Evolutionary conservation across 2,797 vertebrate species (phyloP).

Genomic region (Xenopus petersii): DNA sequence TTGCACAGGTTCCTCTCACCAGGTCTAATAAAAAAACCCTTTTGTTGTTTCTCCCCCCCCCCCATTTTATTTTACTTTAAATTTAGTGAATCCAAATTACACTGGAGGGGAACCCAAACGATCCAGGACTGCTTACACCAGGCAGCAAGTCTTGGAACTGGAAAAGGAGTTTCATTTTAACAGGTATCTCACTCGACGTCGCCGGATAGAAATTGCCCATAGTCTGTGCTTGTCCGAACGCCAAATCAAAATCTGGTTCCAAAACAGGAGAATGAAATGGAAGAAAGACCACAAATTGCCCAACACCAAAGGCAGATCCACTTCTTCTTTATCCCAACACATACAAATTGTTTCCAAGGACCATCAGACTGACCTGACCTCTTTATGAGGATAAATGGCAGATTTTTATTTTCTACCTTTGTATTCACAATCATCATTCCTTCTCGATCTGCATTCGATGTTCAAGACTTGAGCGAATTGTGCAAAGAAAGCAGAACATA

Average conservation of each 20-base stretch:
- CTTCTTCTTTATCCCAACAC: slow-evolving; percentile 77
- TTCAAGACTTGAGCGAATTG: slow-evolving; percentile 75
- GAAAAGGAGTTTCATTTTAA: slow-evolving; percentile 99
- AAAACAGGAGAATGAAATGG: slow-evolving; percentile 99
- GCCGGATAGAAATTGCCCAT: slow-evolving; percentile 97
- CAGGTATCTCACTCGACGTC: slow-evolving; percentile 96
- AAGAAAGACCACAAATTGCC: slow-evolving; percentile 99
- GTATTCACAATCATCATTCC: slow-evolving; percentile 16
- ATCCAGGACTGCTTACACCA: slow-evolving; percentile 95
- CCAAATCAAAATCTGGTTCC: slow-evolving; percentile 99
- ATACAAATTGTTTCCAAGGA: slow-evolving; percentile 90
- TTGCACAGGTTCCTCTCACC: slow-evolving; percentile 4
- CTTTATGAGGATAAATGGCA: slow-evolving; percentile 78
- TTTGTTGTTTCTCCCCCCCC: slow-evolving; percentile 51
- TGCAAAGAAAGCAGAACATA: slow-evolving; percentile 62
- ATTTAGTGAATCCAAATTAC: slow-evolving; percentile 95
- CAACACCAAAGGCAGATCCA: slow-evolving; percentile 95
- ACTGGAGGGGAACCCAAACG: slow-evolving; percentile 94
- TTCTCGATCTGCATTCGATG: slow-evolving; percentile 72
- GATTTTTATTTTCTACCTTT: slow-evolving; percentile 43
- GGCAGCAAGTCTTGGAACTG: slow-evolving; percentile 98
- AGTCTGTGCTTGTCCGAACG: slow-evolving; percentile 95
- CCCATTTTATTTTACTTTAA: background rate
- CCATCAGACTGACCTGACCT: slow-evolving; percentile 93
- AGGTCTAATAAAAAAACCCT: slow-evolving; percentile 5